These are phyloP conservation scores for Periophthalmodon schlosseri DNA, from an alignment of 2,113 vertebrate genomes.

Conservation along the genomic window DNA sequence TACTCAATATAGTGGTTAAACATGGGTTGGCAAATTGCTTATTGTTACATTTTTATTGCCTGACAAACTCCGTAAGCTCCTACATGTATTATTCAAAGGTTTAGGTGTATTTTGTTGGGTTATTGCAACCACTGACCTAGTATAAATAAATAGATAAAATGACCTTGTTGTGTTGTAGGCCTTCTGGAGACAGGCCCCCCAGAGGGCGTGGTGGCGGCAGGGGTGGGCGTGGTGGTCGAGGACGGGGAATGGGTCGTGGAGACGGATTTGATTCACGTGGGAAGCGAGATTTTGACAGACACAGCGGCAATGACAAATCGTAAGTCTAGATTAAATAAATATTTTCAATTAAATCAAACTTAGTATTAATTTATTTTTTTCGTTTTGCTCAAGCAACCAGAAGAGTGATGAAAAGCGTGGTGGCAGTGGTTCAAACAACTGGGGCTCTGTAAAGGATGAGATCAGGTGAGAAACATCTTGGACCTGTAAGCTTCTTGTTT, in stretches of 20 bases:
- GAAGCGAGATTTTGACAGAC: constrained; percentile 97
- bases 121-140: not conserved
- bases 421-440: constrained; percentile 93
- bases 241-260: constrained; percentile 91
- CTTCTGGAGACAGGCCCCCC: constrained; percentile 87
- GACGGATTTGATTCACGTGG: constrained; percentile 97
- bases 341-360: not conserved
- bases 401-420: constrained; percentile 95
- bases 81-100: not conserved
- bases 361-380: not conserved
- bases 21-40: not conserved
- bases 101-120: not conserved
- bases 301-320: constrained; percentile 95
- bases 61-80: not conserved
- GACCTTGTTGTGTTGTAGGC: constrained; percentile 66
- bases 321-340: constrained; percentile 75
- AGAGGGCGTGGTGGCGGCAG: constrained; percentile 89
- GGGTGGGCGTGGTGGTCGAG: constrained; percentile 89
- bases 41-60: not conserved
- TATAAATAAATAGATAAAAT: not conserved
- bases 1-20: not conserved
- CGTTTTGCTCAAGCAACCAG: constrained; percentile 86
- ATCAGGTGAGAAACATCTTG: constrained; percentile 79
- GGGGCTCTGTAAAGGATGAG: constrained; percentile 98
- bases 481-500: not conserved